phyloP scores from a whole-genome alignment of 1,140 invertebrate genomes.

The Rhynchophorus ferrugineus region DNA sequence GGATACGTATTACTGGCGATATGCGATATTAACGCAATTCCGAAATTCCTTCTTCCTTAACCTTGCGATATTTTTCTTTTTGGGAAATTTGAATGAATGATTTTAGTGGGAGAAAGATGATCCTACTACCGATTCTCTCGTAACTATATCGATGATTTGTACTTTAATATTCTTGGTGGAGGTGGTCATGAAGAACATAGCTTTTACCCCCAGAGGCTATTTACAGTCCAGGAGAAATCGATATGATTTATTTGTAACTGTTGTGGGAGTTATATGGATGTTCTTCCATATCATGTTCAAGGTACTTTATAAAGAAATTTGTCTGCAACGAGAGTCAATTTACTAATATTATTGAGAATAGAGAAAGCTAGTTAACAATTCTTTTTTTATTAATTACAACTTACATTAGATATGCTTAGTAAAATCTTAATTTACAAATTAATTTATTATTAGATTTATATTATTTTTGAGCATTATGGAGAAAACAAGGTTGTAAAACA shows the following conservation, averaged over 20 bases:
- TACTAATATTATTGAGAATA: neutral
- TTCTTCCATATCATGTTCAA: conserved; percentile 84
- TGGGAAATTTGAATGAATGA: neutral
- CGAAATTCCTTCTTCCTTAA: no score
- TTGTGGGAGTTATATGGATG: conserved; percentile 95
- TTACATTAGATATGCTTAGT: no score
- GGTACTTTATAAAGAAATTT: conserved; percentile 45
- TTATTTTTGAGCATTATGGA: no score
- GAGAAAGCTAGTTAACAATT: no score
- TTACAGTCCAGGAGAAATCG: conserved; percentile 97
- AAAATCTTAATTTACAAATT: no score
- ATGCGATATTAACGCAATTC: no score
- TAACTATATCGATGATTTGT: conserved; percentile 78
- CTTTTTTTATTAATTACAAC: conserved; percentile 1
- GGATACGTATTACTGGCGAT: no score
- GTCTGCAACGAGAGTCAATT: neutral
- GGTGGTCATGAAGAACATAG: conserved; percentile 96
- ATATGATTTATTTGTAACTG: conserved; percentile 95
- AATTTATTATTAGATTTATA: no score
- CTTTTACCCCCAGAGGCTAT: conserved; percentile 96
- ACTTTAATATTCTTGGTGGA: conserved; percentile 83
- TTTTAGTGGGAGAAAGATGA: conserved; percentile 77
- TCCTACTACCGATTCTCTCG: conserved; percentile 69
- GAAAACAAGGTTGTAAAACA: no score
- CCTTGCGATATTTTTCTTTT: neutral